Evolutionary conservation across 2,113 vertebrate species (phyloP).

Genomic region (Calypte anna): DNA sequence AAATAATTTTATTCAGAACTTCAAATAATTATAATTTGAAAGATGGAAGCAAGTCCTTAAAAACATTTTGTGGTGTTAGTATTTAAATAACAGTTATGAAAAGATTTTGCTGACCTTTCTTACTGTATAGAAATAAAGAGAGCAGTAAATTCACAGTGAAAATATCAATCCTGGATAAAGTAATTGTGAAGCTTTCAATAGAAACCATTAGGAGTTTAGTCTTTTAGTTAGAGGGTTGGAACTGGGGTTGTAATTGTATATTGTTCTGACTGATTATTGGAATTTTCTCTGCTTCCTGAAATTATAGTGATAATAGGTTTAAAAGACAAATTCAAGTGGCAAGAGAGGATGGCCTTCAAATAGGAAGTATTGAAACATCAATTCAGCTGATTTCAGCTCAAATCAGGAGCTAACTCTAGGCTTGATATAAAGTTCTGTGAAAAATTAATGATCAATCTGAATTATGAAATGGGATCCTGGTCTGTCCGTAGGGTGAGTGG

Average conservation of each 20-base stretch:
- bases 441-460: neutral
- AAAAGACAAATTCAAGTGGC: neutral
- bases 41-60: neutral
- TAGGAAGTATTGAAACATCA: neutral
- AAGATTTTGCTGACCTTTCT: neutral
- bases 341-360: neutral
- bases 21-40: neutral
- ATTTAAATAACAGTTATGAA: neutral
- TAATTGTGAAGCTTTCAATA: neutral
- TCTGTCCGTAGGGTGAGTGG: neutral
- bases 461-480: neutral
- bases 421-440: neutral
- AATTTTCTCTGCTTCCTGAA: neutral
- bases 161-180: neutral
- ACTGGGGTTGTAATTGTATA: neutral
- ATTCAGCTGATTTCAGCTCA: neutral
- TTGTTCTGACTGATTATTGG: neutral
- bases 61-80: neutral
- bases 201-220: neutral
- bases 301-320: neutral
- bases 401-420: neutral
- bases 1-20: neutral
- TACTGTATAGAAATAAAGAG: neutral
- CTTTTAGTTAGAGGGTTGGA: neutral
- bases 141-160: neutral